Conservation (phyloP, 2,888 invertebrate genomes). For the Noctua pronuba region DNA sequence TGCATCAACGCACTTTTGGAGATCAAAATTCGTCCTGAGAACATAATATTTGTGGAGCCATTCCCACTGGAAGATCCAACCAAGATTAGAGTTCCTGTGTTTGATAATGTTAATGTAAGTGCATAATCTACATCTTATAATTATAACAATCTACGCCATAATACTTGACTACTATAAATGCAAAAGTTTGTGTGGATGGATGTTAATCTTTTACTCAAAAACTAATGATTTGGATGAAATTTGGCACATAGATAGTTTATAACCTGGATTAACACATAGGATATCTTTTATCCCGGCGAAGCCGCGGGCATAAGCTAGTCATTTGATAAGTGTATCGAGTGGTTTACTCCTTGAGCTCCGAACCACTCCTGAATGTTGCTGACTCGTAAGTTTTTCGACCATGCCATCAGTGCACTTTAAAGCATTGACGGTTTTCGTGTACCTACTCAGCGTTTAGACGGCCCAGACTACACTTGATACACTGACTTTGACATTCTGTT, state of each 20-base stretch:
- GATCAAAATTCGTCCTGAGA: slow-evolving; percentile 88
- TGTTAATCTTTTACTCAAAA: too few relatives aligned
- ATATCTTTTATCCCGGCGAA: not conserved
- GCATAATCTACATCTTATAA: not conserved
- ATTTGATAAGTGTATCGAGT: not conserved
- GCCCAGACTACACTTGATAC: not conserved
- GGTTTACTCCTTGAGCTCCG: not conserved
- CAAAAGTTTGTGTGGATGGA: not conserved
- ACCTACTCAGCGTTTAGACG: not conserved
- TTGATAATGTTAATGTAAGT: slow-evolving; percentile 83
- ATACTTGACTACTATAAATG: not conserved
- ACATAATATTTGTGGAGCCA: slow-evolving; percentile 91
- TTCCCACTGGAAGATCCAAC: slow-evolving; percentile 79
- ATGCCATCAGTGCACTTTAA: not conserved
- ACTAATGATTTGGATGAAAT: not conserved
- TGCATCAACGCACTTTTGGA: slow-evolving; percentile 92
- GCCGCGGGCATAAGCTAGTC: not conserved
- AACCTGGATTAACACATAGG: too few relatives aligned
- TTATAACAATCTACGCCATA: not conserved
- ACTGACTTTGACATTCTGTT: not conserved
- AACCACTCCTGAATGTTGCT: not conserved
- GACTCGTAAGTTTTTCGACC: not conserved
- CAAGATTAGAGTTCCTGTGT: slow-evolving; percentile 79
- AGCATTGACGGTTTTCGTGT: not conserved
- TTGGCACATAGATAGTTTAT: too few relatives aligned